Evolutionary conservation across 2,888 invertebrate genomes (phyloP), one percentile per base, ranked within the genome.

Genomic region (Nymphalis urticae): DNA sequence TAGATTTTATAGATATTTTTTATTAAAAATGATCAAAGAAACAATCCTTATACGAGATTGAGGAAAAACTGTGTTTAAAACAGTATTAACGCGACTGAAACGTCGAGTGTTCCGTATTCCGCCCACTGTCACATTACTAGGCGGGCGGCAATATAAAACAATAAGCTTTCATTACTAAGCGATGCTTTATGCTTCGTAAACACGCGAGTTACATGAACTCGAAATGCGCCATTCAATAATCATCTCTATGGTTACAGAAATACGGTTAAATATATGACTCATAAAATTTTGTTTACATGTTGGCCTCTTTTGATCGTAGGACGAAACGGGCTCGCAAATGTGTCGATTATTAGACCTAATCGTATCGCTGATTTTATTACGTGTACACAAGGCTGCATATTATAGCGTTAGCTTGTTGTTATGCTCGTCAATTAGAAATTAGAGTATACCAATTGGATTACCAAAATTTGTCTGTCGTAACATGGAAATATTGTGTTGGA

Each of bases 141-240:
- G 89, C 87, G 89, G 90, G 86, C 77, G 83, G 86, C 86, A 83
- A 89, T 90, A 89, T 90, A 90, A 91, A 91, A 91, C 90, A 90
- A 91, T 91, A 90, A 90, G 88, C 88, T 87, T 88, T 86, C 80
- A 85, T 86, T 86, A 82, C 84, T 77, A 80, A 82, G 79, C 85
- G 76, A 84, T 85, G 81, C 79, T 87, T 91, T 90, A 91, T 89
- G 88, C 80, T 79, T 75, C 71, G 77, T 70, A 65, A 76, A 75
- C 91, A 91, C 90, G 91, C 90, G 75, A 89, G 63, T 70, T 73
- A 69, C 68, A 67, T 65, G 21, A 63, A 70, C 56, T 53, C 51
- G 58, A 48, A 69, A 72, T 27, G 27, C 42, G 42, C 19, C n/a
- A 62, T 19, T 19, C 42, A n/a, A 72, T 56, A 65, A 61, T 72